These are phyloP conservation scores for Bubo blakistoni DNA, from an alignment of 2,113 vertebrate species.

Conservation along the genomic window DNA sequence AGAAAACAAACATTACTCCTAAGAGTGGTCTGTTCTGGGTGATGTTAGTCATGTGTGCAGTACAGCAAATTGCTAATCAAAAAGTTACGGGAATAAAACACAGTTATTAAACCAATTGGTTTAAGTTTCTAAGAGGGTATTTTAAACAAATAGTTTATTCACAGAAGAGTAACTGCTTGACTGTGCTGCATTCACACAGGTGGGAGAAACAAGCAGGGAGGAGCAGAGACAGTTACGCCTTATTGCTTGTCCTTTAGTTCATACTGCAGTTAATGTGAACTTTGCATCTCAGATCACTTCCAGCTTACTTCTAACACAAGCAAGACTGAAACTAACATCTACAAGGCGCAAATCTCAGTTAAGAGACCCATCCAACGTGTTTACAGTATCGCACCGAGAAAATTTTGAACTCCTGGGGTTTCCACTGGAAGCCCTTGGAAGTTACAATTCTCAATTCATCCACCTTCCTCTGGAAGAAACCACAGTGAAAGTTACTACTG, in stretches of 20 bases:
- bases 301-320: background rate
- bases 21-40: background rate
- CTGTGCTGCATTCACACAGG: background rate
- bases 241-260: background rate
- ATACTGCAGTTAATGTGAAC: background rate
- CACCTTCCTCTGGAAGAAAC: background rate
- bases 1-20: background rate
- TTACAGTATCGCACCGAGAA: background rate
- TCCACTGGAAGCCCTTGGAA: background rate
- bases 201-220: background rate
- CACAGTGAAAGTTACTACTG: background rate
- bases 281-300: background rate
- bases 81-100: background rate
- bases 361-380: background rate
- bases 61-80: background rate
- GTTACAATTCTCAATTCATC: conserved; percentile 13
- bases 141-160: background rate
- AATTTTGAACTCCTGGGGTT: background rate
- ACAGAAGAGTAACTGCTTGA: background rate
- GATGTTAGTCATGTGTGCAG: background rate
- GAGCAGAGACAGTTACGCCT: background rate
- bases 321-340: background rate
- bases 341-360: background rate
- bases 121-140: background rate
- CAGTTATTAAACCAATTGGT: background rate